Evolutionary conservation across 2,888 invertebrate genomes (phyloP), one percentile per base, ranked within the genome.

Genomic region (Acleris cristana): DNA sequence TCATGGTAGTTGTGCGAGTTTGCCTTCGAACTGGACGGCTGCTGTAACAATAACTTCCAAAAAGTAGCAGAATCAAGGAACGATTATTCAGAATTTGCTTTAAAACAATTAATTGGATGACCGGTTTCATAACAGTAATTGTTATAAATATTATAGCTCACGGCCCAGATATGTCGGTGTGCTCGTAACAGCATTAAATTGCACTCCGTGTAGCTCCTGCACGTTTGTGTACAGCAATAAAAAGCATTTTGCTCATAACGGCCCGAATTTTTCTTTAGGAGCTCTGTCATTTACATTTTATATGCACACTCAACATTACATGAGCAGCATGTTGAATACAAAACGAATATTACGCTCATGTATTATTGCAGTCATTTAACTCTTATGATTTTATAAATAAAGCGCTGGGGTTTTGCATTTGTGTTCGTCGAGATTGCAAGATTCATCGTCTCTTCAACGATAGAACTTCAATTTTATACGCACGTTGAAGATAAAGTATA

Each of bases 191-290:
- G 68, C 71, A 73, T 71, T 51, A 69, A 71, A 76, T 73, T 72
- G 69, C 65, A 68, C 71, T 73, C 64, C 66, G 62, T 58, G 57
- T 69, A 73, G 71, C 79, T 80, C 81, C 79, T 79, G 71, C 70
- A 71, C 70, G 69, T 74, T 78, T 76, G 77, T 70, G 67, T 53
- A 64, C 65, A 70, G 78, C 79, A 81, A 80, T 79, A 79, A 79
- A 78, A 74, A 71, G 70, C 70, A 67, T 69, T 71, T 60, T 65
- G 66, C 67, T 74, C 73, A 69, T 72, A 74, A 75, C 64, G 60
- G 30, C 65, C 48, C 70, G 69, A 76, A 73, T 80, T 82, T 80
- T 83, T 75, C 67, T 67, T 64, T 71, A 79, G 82, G 80, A 81
- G 76, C 75, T 78, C 73, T 75, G 70, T 78, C 74, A 71, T 76